Conservation (phyloP, 2,888 invertebrate species). For the Eupithecia dodoneata region DNA sequence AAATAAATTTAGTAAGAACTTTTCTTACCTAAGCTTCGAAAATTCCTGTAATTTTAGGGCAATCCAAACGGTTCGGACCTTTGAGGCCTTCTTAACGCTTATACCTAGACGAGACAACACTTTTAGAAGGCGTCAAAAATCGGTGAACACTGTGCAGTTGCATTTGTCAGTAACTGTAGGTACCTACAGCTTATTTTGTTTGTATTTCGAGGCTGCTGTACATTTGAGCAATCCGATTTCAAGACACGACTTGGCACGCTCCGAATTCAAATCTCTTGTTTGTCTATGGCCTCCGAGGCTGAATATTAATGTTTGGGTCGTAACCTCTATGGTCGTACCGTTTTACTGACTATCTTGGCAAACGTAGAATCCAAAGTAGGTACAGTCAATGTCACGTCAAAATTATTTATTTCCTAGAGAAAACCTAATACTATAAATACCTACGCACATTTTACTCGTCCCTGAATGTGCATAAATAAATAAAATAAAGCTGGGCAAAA, state of each 20-base stretch:
- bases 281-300: slow-evolving; percentile 19
- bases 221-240: slow-evolving; percentile 18
- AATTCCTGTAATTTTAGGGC: neutral
- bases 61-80: neutral
- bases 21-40: neutral
- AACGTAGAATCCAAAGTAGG: neutral
- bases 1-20: too few species aligned
- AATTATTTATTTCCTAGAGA: neutral
- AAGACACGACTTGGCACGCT: slow-evolving; percentile 19
- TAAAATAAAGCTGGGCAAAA: too few species aligned
- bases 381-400: neutral
- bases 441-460: too few species aligned
- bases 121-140: neutral
- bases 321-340: slow-evolving; percentile 4
- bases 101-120: neutral
- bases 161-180: neutral
- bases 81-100: neutral
- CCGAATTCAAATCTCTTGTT: slow-evolving; percentile 24
- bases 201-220: neutral
- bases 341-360: neutral
- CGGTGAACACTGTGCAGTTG: neutral
- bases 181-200: neutral
- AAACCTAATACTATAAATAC: neutral
- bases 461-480: too few species aligned
- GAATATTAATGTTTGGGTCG: slow-evolving; percentile 1